Evolutionary conservation across 1,140 invertebrate species (phyloP).

Genomic region (Ceratosolen fusciceps): DNA sequence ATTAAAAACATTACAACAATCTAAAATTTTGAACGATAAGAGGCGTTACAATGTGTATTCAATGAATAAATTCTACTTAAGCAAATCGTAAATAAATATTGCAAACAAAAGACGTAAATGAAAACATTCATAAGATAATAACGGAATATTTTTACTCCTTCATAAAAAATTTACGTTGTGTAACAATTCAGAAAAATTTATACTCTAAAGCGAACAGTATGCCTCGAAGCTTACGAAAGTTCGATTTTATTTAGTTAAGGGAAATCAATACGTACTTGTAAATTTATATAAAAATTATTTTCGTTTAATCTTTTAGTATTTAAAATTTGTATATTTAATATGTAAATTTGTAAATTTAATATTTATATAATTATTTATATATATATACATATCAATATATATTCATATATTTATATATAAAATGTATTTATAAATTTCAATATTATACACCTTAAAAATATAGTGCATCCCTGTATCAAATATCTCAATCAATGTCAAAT

Average conservation of each 20-base stretch:
- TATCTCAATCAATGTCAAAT: too few relatives aligned
- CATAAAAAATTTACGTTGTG: not conserved
- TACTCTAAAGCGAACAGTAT: conserved; percentile 1
- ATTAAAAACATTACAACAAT: not conserved
- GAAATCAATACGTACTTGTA: not conserved
- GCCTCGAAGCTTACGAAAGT: not conserved
- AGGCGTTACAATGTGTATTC: not conserved
- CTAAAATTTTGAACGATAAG: conserved; percentile 31
- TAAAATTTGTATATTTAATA: too few relatives aligned
- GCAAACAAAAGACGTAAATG: conserved; percentile 28
- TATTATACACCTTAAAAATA: not conserved
- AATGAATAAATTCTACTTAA: conserved; percentile 3
- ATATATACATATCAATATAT: too few relatives aligned
- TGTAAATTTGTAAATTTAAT: too few relatives aligned
- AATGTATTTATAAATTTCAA: not conserved
- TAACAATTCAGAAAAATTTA: conserved; percentile 9
- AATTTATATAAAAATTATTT: too few relatives aligned
- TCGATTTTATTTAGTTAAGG: conserved; percentile 19
- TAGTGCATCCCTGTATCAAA: not conserved
- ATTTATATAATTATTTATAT: too few relatives aligned
- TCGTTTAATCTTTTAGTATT: too few relatives aligned
- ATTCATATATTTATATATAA: too few relatives aligned
- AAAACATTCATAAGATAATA: conserved; percentile 49
- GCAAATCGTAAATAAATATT: conserved; percentile 34
- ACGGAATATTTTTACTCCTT: not conserved